Conservation (phyloP, 2,797 vertebrate genomes). For the Phylloscopus collybita region DNA sequence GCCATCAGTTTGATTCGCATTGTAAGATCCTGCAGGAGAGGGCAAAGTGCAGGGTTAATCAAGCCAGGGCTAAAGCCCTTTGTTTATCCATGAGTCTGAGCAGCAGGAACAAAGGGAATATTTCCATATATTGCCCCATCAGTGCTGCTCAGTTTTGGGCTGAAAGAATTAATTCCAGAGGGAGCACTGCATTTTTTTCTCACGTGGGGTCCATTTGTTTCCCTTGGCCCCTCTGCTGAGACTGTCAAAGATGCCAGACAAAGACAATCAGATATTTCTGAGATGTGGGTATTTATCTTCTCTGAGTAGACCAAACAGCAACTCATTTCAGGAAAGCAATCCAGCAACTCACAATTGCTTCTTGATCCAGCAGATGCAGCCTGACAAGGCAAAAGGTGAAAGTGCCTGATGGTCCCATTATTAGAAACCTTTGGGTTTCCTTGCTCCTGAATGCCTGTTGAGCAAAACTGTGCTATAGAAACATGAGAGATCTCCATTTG, state of each 20-base stretch:
- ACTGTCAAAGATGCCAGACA: background rate
- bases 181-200: background rate
- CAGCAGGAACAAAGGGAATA: background rate
- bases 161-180: slow-evolving; percentile 21
- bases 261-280: background rate
- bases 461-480: background rate
- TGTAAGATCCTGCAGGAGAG: background rate
- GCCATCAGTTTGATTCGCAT: background rate
- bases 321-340: slow-evolving; percentile 36
- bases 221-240: slow-evolving; percentile 21
- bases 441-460: background rate
- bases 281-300: background rate
- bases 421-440: background rate
- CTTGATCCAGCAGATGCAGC: background rate
- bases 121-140: background rate
- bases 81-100: background rate
- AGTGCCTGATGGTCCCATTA: background rate
- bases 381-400: slow-evolving; percentile 27
- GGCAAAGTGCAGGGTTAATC: background rate
- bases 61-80: background rate
- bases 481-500: background rate
- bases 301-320: background rate
- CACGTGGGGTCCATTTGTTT: background rate
- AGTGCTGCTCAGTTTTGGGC: background rate
- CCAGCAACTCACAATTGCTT: background rate